Evolutionary conservation across 1,140 invertebrate genomes (phyloP).

Genomic region (Lethocerus indicus): DNA sequence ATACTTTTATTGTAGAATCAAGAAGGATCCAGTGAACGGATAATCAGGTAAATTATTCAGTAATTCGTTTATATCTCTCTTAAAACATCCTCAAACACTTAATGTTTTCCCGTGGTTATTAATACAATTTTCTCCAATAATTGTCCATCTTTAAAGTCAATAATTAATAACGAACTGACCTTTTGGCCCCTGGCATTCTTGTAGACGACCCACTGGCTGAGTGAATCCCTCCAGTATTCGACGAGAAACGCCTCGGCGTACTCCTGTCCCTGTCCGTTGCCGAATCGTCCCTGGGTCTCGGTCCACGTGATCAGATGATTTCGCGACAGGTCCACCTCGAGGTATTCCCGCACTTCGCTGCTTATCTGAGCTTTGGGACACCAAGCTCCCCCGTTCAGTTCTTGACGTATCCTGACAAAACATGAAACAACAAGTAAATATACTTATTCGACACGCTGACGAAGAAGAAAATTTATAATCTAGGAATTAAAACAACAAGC

Average conservation of each 20-base stretch:
- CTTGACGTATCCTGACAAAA: slow-evolving; percentile 67
- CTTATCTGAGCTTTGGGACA: slow-evolving; percentile 69
- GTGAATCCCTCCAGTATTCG: slow-evolving; percentile 61
- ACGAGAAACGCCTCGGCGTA: slow-evolving; percentile 69
- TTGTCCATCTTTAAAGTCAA: background rate
- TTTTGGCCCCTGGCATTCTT: slow-evolving; percentile 53
- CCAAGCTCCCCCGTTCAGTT: slow-evolving; percentile 84
- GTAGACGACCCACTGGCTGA: slow-evolving; percentile 59
- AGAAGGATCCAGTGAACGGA: too few relatives aligned
- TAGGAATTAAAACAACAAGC: too few relatives aligned
- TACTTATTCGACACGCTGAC: too few relatives aligned
- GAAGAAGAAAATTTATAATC: too few relatives aligned
- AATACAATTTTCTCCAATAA: background rate
- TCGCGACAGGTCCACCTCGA: slow-evolving; percentile 65
- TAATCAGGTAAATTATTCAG: too few relatives aligned
- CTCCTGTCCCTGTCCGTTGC: slow-evolving; percentile 83
- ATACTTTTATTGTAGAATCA: too few relatives aligned
- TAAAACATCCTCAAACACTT: too few relatives aligned
- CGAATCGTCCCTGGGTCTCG: slow-evolving; percentile 83
- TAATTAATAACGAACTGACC: too few relatives aligned
- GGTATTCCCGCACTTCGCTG: slow-evolving; percentile 56
- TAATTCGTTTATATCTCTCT: too few relatives aligned
- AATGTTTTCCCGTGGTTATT: too few relatives aligned
- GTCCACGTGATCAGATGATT: slow-evolving; percentile 71
- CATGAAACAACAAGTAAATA: too few relatives aligned